Evolutionary conservation across 2,888 invertebrate species (phyloP), one percentile per base, ranked within the genome.

Genomic region (Serripes groenlandicus): DNA sequence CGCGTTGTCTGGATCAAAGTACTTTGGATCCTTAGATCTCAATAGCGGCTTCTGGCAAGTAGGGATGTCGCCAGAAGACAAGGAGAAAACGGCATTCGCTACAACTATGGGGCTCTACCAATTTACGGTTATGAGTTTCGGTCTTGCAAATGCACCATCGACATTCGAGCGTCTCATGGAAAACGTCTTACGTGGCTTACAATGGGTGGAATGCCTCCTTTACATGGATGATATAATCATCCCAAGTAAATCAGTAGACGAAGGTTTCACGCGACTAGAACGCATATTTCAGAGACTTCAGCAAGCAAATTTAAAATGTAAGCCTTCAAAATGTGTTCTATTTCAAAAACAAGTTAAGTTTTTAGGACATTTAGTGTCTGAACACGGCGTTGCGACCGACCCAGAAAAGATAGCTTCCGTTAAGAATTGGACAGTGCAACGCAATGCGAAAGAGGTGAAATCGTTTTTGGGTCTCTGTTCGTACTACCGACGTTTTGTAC

Each of bases 301-400:
- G 21, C 18, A 66, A 1, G 81, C 84, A 37, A 75, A 78, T 23
- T 70, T 88, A 11, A 88, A 83, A 56, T 49, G 85, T 11, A 83
- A 83, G 52, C 83, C 75, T 34, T 72, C 69, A 15, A 89, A 89
- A 49, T 89, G 89, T 64, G 0, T 23, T 2, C 81, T 87, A 54
- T 80, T 84, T 21, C 58, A 77, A 32, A 69, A 70, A 21, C 18
- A 76, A 32, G 69, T 75, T 15, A 64, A 54, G 26, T 88, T 81
- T 32, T 56, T 85, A 32, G 87, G 85, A 3, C 83, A 87, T 62
- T 66, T 78, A 4, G 76, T 85, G 21, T 78, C 80, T 1, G 74
- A 75, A 69, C 34, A 80, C 15, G 85, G 87, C 15, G 64, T n/a
- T n/a, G 21, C 54, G 18, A 79, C 79, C 26, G 84, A 86, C 66